Evolutionary conservation across 2,113 vertebrate species (phyloP), one percentile per base, ranked within the genome.

Genomic region (Calidris pygmaea): DNA sequence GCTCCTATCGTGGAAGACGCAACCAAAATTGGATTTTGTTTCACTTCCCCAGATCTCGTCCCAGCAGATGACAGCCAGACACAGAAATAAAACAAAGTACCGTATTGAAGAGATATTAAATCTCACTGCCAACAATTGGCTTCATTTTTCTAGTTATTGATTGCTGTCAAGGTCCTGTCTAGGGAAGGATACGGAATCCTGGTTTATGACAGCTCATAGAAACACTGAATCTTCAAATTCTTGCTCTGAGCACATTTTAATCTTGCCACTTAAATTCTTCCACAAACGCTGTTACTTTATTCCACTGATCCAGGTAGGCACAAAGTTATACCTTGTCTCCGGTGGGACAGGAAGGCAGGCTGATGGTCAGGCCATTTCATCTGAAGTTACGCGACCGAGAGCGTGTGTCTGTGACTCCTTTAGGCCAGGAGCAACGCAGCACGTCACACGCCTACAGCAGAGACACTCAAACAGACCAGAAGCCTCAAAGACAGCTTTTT

Each of bases 131-230:
- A 89, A 58, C 81, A 89, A 78, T 87, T 96, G 81, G 32, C 74
- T 94, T 95, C 85, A 87, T 95, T 95, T 96, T 87, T 91, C 93
- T 58, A 14, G 62, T 76, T 94, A 94, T 89, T 97, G 95, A 93
- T 96, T 94, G 89, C 89, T 96, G 85, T 73, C 93, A 65, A 30
- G 58, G 39, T 26, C 60, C 77, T 89, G 89, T 85, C 93, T 85
- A 67, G 81, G 70, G 74, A 82, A 82, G 34, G 71, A 73, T 18
- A 15, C 48, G 48, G 66, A 76, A 30, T 5, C 79, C 79, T 87
- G 70, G 10, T 93, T 94, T 96, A 90, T 87, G 95, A 62, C 87
- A 85, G 81, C 74, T 85, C 77, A 22, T 21, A 85, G 47, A 74
- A 87, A 71, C 48, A 74, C 4, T 1, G 0, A 10, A 37, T 39